phyloP scores from a whole-genome alignment of 64 coral and sea anemone genomes.

The Orbicella faveolata region DNA sequence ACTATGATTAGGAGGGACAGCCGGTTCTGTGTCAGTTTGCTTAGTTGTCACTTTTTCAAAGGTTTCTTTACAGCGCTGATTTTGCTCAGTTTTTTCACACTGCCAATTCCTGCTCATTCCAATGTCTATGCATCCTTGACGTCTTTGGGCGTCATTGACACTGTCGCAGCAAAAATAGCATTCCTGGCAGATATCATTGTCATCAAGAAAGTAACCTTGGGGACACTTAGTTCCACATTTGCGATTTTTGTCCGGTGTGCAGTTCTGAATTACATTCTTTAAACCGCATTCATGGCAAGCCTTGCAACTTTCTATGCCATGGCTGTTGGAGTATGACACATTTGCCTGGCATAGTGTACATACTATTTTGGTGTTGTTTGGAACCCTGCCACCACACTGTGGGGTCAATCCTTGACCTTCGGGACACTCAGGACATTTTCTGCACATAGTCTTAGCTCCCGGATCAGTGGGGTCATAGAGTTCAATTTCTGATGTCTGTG shows the following conservation, averaged over 20 bases:
- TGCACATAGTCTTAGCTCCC: neutral
- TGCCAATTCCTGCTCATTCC: neutral
- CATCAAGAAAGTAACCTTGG: neutral
- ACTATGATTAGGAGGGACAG: too few relatives aligned
- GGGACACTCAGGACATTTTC: slow-evolving; percentile 5
- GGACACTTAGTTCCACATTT: neutral
- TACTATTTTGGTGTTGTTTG: neutral
- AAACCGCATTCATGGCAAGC: slow-evolving; percentile 18
- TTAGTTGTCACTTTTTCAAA: too few relatives aligned
- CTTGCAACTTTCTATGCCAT: slow-evolving; percentile 12
- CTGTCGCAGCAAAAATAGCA: slow-evolving; percentile 7
- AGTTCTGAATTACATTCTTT: neutral
- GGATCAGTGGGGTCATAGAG: neutral
- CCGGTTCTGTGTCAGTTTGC: too few relatives aligned
- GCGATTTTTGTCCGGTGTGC: slow-evolving; percentile 3
- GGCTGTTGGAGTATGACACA: neutral
- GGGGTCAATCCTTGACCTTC: slow-evolving; percentile 3
- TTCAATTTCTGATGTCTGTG: neutral
- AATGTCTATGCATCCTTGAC: neutral
- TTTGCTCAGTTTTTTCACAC: neutral
- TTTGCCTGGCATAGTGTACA: neutral
- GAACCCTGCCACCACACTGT: neutral
- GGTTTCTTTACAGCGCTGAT: neutral
- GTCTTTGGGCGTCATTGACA: neutral
- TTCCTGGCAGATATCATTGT: neutral